Conservation (phyloP, 37 sponge, comb jelly and placozoan genomes). For the Theonella swinhoei region DNA sequence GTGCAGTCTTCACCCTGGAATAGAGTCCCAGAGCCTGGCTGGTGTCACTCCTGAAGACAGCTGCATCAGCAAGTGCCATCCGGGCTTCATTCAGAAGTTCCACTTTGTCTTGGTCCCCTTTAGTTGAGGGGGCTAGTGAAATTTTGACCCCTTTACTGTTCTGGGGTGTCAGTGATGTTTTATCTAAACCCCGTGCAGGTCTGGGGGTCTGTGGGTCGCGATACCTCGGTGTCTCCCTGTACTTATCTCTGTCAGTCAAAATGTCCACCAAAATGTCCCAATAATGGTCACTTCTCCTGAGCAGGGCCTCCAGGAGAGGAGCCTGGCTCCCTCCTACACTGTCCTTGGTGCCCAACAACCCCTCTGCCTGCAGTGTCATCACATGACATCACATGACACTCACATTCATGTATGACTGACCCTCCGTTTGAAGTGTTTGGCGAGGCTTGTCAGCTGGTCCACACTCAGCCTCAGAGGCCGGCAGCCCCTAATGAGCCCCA, state of each 20-base stretch:
- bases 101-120: not conserved
- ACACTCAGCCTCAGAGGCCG: constrained; percentile 21
- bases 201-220: no score
- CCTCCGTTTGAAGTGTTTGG: constrained; percentile 68
- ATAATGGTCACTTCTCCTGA: constrained; percentile 54
- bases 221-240: no score
- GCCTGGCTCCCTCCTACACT: not conserved
- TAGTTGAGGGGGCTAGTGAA: not conserved
- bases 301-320: constrained; percentile 6
- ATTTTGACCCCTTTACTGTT: not conserved
- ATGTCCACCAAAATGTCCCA: constrained; percentile 20
- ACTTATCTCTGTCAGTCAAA: not conserved
- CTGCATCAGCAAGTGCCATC: constrained; percentile 59
- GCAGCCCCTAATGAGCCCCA: constrained; percentile 28
- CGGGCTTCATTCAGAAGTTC: constrained; percentile 39
- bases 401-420: constrained; percentile 30
- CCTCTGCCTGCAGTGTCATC: not conserved
- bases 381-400: not conserved
- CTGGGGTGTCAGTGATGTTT: not conserved
- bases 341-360: not conserved
- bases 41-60: constrained; percentile 52
- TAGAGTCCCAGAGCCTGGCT: constrained; percentile 53
- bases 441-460: constrained; percentile 24
- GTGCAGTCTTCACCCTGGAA: constrained; percentile 55
- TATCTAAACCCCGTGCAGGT: not conserved